Conservation (phyloP, 2,797 vertebrate genomes). For the Hoplostethus mediterraneus region DNA sequence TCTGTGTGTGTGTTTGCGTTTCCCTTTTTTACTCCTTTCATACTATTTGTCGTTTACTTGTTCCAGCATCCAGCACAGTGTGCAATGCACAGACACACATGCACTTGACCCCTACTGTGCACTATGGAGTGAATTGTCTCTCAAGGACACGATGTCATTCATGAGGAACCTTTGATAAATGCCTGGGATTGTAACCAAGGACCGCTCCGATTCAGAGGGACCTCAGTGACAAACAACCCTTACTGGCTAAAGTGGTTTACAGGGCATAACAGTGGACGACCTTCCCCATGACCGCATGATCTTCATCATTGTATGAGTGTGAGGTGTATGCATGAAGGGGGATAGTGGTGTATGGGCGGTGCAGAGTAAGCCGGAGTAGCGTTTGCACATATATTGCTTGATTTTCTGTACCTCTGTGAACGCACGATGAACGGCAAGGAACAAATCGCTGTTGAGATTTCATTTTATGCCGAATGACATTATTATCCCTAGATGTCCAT, state of each 20-base stretch:
- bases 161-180: conserved; percentile 65
- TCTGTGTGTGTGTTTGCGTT: no score
- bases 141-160: conserved; percentile 59
- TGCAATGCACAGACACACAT: neutral
- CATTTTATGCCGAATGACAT: neutral
- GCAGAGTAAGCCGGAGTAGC: neutral
- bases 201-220: conserved; percentile 59
- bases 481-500: conserved; percentile 9
- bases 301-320: conserved; percentile 56
- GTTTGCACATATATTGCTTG: conserved; percentile 34
- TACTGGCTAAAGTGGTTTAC: conserved; percentile 65
- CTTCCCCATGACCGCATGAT: conserved; percentile 61
- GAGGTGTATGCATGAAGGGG: neutral
- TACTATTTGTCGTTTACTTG: neutral
- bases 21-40: no score
- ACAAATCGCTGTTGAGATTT: neutral
- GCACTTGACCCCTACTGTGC: conserved; percentile 43
- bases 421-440: conserved; percentile 7
- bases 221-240: conserved; percentile 63
- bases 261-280: conserved; percentile 54
- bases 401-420: conserved; percentile 17
- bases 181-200: conserved; percentile 49
- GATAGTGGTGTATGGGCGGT: neutral
- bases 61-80: neutral
- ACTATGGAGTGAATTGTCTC: conserved; percentile 43